Conservation (phyloP, 2,113 vertebrate species). For the Chionis minor region DNA sequence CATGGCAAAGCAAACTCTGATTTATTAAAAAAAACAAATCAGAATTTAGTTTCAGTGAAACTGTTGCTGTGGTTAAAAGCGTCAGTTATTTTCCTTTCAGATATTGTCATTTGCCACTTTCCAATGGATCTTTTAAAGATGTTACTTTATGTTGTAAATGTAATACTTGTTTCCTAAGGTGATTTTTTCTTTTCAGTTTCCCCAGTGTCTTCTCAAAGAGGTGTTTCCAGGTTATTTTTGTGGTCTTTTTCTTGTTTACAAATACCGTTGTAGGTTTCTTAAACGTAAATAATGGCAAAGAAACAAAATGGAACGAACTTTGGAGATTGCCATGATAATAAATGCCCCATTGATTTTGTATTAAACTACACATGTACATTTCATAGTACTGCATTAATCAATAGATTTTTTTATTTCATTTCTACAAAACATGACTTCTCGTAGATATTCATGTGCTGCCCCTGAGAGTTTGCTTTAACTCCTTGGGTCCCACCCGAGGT, state of each 20-base stretch:
- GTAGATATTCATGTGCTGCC: background rate
- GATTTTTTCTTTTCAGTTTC: background rate
- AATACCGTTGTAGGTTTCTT: background rate
- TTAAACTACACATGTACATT: background rate
- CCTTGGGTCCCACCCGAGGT: background rate
- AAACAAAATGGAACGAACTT: background rate
- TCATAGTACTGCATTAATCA: background rate
- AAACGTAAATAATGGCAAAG: background rate
- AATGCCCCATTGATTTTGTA: background rate
- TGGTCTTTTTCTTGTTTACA: background rate
- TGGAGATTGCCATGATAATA: background rate
- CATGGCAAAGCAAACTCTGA: constrained; percentile 18
- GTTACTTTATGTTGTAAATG: background rate
- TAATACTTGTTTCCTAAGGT: background rate
- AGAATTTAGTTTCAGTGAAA: background rate
- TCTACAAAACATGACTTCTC: background rate
- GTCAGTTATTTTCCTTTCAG: background rate
- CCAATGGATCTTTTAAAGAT: background rate
- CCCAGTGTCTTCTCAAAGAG: background rate
- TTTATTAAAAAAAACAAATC: background rate
- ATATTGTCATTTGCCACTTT: background rate
- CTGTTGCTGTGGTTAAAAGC: background rate
- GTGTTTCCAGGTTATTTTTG: background rate
- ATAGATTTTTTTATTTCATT: background rate
- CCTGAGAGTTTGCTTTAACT: background rate